Evolutionary conservation across 2,113 vertebrate genomes (phyloP), one percentile per base, ranked within the genome.

Genomic region (Microtus richardsoni): DNA sequence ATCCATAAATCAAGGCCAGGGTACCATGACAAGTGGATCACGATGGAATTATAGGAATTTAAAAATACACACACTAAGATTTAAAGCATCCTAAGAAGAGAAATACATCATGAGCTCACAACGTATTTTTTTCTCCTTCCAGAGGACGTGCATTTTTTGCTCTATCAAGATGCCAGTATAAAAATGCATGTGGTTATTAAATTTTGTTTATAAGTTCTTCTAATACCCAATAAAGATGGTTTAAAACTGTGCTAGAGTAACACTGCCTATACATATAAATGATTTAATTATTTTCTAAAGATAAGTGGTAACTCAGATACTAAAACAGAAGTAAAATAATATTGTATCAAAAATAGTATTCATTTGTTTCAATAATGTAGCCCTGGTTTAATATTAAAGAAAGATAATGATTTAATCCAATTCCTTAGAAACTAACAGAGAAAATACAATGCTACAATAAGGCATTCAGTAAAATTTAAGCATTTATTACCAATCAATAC

Each of bases 1-100:
- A 84, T 39, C 13, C 70, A 80, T 93, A 93, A 88, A 93, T 88
- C 91, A 95, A 95, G 60, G 49, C 14, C 73, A 78, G 79, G n/a
- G 44, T 39, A 66, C 24, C 52, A 44, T 54, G 36, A 92, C 41
- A 95, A 80, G 33, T 52, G 44, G 44, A 66, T 74, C 6, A 78
- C 58, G 52, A 77, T 82, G 28, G 44, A 91, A 87, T 94, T n/a
- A 77, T 83, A 91, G 17, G 21, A 90, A 95, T 91, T 96, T 58
- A 9, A 74, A 95, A 90, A n/a, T 16, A 8, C 85, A 88, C 87
- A 8, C 89, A 5, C 11, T 87, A 19, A 95, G 39, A 60, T 54
- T 77, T 92, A 95, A 91, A 92, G 49, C 39, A 66, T 83, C 79
- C 36, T 78, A 89, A 91, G 36, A 28, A 79, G 21, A 30, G 33